These are phyloP conservation scores for Channa maculata DNA, from an alignment of 2,113 vertebrate species.

Conservation along the genomic window DNA sequence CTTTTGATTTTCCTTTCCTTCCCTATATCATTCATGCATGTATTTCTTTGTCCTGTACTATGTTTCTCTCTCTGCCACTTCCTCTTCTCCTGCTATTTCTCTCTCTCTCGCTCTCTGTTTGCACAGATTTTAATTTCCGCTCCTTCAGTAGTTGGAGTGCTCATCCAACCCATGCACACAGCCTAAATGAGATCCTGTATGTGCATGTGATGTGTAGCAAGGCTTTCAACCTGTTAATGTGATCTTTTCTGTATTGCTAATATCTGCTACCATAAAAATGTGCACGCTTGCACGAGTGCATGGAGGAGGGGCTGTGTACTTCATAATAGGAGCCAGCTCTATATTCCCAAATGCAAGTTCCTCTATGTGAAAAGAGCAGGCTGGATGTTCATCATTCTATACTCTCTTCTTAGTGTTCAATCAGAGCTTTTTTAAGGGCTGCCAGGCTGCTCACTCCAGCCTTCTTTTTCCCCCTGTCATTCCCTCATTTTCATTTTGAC, in stretches of 20 bases:
- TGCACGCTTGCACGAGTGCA: slow-evolving; percentile 11
- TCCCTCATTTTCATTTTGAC: slow-evolving; percentile 39
- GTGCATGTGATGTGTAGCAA: background rate
- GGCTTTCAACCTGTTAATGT: slow-evolving; percentile 50
- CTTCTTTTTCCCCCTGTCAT: slow-evolving; percentile 21
- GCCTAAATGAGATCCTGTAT: slow-evolving; percentile 66
- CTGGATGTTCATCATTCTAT: slow-evolving; percentile 73
- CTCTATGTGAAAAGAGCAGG: slow-evolving; percentile 67
- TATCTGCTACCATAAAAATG: slow-evolving; percentile 33
- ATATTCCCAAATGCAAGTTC: slow-evolving; percentile 81
- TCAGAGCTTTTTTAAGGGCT: slow-evolving; percentile 68
- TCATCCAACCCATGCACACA: slow-evolving; percentile 55
- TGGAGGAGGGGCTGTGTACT: slow-evolving; percentile 48
- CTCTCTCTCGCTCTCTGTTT: slow-evolving; percentile 36
- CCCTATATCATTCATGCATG: slow-evolving; percentile 23
- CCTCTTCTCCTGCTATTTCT: slow-evolving; percentile 9
- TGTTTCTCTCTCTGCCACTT: slow-evolving; percentile 33
- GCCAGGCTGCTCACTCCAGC: slow-evolving; percentile 37
- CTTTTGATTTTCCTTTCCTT: slow-evolving; percentile 8
- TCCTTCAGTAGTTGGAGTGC: slow-evolving; percentile 46
- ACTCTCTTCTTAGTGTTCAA: slow-evolving; percentile 63
- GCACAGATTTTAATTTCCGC: slow-evolving; percentile 66
- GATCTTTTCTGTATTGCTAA: slow-evolving; percentile 62
- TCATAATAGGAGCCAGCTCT: slow-evolving; percentile 71
- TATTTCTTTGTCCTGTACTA: slow-evolving; percentile 22